Evolutionary conservation across 2,888 invertebrate species (phyloP).

Genomic region (Nymphalis c-album): DNA sequence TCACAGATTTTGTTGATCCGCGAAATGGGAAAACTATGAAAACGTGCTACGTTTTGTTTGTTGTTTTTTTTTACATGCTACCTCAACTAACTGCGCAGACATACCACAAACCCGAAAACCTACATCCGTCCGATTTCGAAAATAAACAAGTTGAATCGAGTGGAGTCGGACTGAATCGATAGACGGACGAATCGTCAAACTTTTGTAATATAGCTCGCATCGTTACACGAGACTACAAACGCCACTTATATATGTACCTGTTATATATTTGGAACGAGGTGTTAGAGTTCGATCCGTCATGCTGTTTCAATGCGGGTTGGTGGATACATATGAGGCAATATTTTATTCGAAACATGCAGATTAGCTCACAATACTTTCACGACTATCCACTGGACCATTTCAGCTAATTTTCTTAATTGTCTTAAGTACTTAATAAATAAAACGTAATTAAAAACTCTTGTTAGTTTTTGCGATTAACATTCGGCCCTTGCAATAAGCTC

Average conservation of each 20-base stretch:
- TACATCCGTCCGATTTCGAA: conserved; percentile 71
- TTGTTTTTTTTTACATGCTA: conserved; percentile 29
- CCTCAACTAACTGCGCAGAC: conserved; percentile 50
- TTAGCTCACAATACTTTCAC: too few relatives aligned
- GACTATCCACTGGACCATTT: too few relatives aligned
- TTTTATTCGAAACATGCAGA: too few relatives aligned
- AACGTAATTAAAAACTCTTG: too few relatives aligned
- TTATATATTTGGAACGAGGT: too few relatives aligned
- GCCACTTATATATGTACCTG: conserved; percentile 1
- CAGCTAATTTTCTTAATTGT: too few relatives aligned
- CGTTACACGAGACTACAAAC: conserved; percentile 35
- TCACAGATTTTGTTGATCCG: conserved; percentile 47
- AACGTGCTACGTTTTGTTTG: conserved; percentile 33
- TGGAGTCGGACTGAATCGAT: conserved; percentile 71
- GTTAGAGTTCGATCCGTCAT: too few relatives aligned
- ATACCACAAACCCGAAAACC: conserved; percentile 78
- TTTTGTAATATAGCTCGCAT: conserved; percentile 63
- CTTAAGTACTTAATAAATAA: too few relatives aligned
- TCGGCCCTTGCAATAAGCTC: too few relatives aligned
- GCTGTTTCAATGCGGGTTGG: too few relatives aligned
- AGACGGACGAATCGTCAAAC: conserved; percentile 70
- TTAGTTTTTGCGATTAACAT: too few relatives aligned
- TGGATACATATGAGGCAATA: too few relatives aligned
- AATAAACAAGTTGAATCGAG: conserved; percentile 67
- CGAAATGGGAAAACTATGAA: conserved; percentile 55